phyloP scores from a whole-genome alignment of 1,140 invertebrate genomes.

The Drosophila erecta region DNA sequence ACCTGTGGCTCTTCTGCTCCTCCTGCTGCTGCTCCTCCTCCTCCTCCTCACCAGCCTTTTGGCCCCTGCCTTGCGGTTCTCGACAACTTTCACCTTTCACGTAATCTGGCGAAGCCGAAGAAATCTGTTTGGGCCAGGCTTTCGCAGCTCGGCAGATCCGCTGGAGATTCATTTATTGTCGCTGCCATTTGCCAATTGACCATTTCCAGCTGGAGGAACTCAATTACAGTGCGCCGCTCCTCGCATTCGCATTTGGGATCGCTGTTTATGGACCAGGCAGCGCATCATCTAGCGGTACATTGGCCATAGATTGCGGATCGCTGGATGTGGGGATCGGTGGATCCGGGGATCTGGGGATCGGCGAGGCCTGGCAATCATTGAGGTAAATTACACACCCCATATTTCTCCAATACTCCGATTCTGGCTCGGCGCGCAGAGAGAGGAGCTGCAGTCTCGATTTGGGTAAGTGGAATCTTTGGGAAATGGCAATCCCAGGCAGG shows the following conservation, averaged over 20 bases:
- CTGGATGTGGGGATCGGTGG: neutral
- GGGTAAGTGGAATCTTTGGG: constrained; percentile 27
- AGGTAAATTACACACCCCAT: constrained; percentile 66
- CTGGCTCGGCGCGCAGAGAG: neutral
- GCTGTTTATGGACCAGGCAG: constrained; percentile 66
- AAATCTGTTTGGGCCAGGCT: constrained; percentile 42
- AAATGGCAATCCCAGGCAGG: constrained; percentile 23
- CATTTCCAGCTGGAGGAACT: constrained; percentile 56
- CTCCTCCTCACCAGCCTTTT: constrained; percentile 29
- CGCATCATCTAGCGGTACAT: constrained; percentile 71
- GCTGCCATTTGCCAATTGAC: constrained; percentile 66
- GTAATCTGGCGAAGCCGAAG: constrained; percentile 61
- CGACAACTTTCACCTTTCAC: constrained; percentile 82
- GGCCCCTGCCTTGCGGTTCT: constrained; percentile 67
- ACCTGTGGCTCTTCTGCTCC: constrained; percentile 3
- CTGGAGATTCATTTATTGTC: constrained; percentile 69
- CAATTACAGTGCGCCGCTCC: constrained; percentile 38
- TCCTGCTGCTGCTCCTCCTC: constrained; percentile 2
- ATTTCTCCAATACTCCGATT: constrained; percentile 19
- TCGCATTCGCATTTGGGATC: constrained; percentile 38
- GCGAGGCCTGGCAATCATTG: constrained; percentile 24
- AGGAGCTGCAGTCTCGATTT: constrained; percentile 12
- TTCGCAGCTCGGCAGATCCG: constrained; percentile 32
- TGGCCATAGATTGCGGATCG: constrained; percentile 61
- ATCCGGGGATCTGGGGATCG: neutral